phyloP scores from a whole-genome alignment of 1,140 invertebrate species.

The Megalopta genalis region DNA sequence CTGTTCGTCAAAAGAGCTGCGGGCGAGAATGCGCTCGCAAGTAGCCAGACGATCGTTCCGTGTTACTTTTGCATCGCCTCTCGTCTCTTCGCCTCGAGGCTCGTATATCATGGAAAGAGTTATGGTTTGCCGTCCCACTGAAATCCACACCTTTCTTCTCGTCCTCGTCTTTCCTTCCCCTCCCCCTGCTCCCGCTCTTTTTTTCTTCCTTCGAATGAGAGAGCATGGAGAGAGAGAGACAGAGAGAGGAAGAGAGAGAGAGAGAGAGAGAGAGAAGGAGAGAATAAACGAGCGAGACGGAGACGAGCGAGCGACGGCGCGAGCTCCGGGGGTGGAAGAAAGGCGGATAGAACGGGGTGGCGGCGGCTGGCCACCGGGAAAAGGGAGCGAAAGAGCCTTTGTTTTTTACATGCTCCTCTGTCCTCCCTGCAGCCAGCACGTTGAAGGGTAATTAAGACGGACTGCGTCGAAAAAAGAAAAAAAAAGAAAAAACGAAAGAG shows the following conservation, averaged over 20 bases:
- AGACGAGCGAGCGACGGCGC: too few relatives aligned
- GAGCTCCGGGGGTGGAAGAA: neutral
- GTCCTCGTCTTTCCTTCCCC: conserved; percentile 1
- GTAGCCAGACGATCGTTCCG: conserved; percentile 57
- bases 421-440: neutral
- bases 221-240: neutral
- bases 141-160: conserved; percentile 54
- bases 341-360: neutral
- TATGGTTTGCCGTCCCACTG: conserved; percentile 56
- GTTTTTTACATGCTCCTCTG: conserved; percentile 34
- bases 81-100: conserved; percentile 42
- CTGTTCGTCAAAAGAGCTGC: conserved; percentile 61
- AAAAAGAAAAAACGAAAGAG: neutral
- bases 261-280: too few relatives aligned
- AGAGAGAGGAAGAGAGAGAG: neutral
- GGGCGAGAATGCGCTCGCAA: conserved; percentile 46
- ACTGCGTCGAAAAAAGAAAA: conserved; percentile 26
- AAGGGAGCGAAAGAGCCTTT: conserved; percentile 31
- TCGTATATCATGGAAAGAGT: conserved; percentile 62
- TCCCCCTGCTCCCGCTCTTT: neutral
- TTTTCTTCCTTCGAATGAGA: conserved; percentile 32
- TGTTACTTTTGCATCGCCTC: conserved; percentile 62
- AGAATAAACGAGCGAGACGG: too few relatives aligned
- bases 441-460: conserved; percentile 53
- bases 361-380: neutral